Evolutionary conservation across 2,797 vertebrate genomes (phyloP).

Genomic region (Sphenodon punctatus): DNA sequence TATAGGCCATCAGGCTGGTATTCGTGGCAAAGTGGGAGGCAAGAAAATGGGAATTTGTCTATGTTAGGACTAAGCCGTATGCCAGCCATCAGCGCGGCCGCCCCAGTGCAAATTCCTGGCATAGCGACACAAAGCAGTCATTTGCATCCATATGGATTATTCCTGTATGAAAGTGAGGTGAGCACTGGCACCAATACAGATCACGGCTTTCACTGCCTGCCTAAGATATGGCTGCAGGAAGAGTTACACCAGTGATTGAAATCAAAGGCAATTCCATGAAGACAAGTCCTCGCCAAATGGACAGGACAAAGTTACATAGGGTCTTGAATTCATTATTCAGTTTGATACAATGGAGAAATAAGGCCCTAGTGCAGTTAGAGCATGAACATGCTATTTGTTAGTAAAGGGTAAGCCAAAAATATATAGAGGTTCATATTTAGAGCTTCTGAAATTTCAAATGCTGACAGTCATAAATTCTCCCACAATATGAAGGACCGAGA

Average conservation of each 20-base stretch:
- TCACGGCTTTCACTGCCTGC: background rate
- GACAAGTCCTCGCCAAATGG: background rate
- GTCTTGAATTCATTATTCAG: background rate
- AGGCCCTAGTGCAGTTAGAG: background rate
- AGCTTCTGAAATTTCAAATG: too few species aligned
- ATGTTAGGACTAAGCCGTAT: background rate
- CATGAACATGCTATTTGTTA: background rate
- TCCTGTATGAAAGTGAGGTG: background rate
- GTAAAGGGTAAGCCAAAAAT: background rate
- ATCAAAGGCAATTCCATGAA: background rate
- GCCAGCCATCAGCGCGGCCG: background rate
- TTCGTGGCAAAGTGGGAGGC: background rate
- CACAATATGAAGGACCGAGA: background rate
- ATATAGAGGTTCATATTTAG: background rate
- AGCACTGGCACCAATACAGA: background rate
- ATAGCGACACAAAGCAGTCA: background rate
- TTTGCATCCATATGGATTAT: background rate
- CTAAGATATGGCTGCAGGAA: background rate
- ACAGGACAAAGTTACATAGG: background rate
- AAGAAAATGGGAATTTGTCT: background rate
- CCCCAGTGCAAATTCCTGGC: background rate
- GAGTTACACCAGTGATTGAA: background rate
- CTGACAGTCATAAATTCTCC: background rate
- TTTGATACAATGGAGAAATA: background rate
- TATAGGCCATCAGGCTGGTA: background rate